Evolutionary conservation across 1,140 invertebrate genomes (phyloP), one percentile per base, ranked within the genome.

Genomic region (Orchesella cincta): DNA sequence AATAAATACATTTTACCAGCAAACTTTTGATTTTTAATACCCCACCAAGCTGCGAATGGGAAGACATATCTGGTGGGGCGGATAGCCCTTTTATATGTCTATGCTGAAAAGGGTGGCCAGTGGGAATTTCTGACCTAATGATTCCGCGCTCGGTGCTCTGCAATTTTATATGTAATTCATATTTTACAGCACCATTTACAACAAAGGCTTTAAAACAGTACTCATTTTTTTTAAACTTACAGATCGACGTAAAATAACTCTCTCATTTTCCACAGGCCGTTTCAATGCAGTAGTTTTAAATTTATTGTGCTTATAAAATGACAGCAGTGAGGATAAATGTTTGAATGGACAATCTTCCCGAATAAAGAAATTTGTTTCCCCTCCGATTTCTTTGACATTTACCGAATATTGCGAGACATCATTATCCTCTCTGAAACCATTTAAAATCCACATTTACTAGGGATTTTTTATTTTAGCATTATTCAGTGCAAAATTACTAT

Each of bases 271-370:
- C 16, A 77, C 76, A 23, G 80, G 78, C 39, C 75, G 76, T 28
- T 77, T 64, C 26, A 81, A 52, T 0, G 78, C 26, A 20, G 80
- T 81, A 12, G 80, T 70, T 33, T 76, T 29, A 35, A 81, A 79
- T 20, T 77, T 29, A 73, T 81, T 81, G 36, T 54, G 26, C 70
- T 81, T 81, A 34, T 81, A 81, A 34, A 81, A 81, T 0, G 78
- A 75, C 12, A 81, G 31, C 1, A 81, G 35, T 5, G 78, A 62
- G 5, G 77, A 73, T 26, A 81, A 51, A 57, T 81, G 76, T 23
- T 46, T 52, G 52, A 79, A 81, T 16, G 29, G 34, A 8, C 31
- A 75, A 33, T 79, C 80, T 16, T 81, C 80, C 12, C 80, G n/a
- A 18, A 81, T 26, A 28, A 35, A 73, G 20, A 35, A 74, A 12